Conservation (phyloP, 1,140 invertebrate genomes). For the Pissodes strobi region DNA sequence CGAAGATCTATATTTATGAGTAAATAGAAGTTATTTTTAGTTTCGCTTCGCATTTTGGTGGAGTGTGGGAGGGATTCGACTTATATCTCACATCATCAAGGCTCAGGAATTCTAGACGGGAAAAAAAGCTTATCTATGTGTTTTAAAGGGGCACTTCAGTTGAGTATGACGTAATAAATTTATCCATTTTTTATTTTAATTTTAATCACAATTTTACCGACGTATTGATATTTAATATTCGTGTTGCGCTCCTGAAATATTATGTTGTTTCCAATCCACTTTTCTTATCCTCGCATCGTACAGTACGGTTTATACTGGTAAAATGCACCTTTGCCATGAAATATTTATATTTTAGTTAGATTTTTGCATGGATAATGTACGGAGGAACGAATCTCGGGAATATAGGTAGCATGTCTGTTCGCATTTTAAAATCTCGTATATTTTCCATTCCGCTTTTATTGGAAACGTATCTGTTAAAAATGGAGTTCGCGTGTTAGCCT, state of each 20-base stretch:
- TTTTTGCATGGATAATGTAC: conserved; percentile 24
- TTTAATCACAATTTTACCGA: no score
- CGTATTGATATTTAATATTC: background rate
- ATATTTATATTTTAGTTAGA: conserved; percentile 41
- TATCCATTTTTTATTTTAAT: no score
- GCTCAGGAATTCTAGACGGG: no score
- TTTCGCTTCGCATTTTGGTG: no score
- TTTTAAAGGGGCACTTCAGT: no score
- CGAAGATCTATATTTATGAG: no score
- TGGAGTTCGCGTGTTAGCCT: conserved; percentile 16
- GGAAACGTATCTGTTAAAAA: conserved; percentile 26
- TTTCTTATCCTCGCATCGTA: no score
- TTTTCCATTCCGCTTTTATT: conserved; percentile 26
- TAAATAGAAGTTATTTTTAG: no score
- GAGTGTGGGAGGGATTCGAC: no score
- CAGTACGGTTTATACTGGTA: conserved; percentile 29
- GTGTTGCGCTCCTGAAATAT: conserved; percentile 9
- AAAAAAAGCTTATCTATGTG: no score
- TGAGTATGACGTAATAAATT: no score
- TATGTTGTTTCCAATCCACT: conserved; percentile 35
- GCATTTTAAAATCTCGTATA: conserved; percentile 31
- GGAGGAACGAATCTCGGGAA: conserved; percentile 28
- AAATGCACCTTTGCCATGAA: conserved; percentile 34
- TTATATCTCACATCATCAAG: no score
- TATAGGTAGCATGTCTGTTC: conserved; percentile 30